A percentile compares a stretch with the other conserved stretches of the same genome.
These are phyloP conservation scores for Catharus fuscescens DNA, from an alignment of 2,113 vertebrate genomes.

Conservation along the genomic window DNA sequence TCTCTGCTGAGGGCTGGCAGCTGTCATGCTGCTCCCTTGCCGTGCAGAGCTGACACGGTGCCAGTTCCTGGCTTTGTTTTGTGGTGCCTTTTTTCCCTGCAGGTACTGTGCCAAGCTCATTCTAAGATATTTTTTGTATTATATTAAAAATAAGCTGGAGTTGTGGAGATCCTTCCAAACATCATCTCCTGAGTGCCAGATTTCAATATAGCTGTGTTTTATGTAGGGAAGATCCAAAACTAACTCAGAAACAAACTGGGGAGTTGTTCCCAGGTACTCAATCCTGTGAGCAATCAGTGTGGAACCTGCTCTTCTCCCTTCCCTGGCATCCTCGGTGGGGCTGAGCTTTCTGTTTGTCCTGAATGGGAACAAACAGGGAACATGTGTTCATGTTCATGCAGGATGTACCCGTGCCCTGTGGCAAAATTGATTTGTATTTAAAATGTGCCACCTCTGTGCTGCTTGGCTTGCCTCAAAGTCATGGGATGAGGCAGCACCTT, in stretches of 20 bases:
- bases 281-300: fast-evolving
- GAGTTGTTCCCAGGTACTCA: neutral
- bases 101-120: neutral
- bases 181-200: neutral
- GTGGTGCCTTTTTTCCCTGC: neutral
- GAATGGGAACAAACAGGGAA: neutral
- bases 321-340: neutral
- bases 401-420: fast-evolving
- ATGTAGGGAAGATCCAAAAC: neutral
- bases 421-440: neutral
- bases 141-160: neutral
- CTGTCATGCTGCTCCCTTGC: neutral
- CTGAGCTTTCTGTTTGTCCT: neutral
- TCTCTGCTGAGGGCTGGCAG: neutral
- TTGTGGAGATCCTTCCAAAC: neutral
- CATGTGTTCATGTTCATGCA: neutral
- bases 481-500: neutral
- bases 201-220: neutral
- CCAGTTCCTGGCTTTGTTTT: neutral
- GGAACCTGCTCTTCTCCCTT: neutral
- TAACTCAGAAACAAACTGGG: neutral
- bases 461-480: neutral
- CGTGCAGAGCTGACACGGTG: neutral
- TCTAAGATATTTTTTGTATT: neutral
- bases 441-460: neutral